These are phyloP conservation scores for Zapus hudsonius DNA, from an alignment of 2,113 vertebrate genomes.

Conservation along the genomic window DNA sequence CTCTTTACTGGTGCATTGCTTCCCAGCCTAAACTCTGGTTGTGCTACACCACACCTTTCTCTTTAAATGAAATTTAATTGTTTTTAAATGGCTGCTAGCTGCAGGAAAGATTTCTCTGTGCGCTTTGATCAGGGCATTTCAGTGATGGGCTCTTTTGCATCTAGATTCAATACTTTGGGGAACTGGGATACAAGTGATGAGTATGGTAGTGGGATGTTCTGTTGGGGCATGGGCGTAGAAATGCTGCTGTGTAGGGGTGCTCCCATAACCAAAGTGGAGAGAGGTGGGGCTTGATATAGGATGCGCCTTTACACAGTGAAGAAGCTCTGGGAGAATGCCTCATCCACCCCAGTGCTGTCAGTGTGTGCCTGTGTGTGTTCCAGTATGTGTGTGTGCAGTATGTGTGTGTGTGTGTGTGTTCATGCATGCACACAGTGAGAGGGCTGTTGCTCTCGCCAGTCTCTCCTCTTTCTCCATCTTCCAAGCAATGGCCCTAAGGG, in stretches of 20 bases:
- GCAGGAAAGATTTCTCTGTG: conserved; percentile 85
- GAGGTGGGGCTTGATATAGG: background rate
- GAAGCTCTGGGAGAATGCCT: background rate
- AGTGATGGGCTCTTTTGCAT: conserved; percentile 75
- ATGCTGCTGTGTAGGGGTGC: background rate
- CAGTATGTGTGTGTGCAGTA: no score
- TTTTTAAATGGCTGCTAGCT: conserved; percentile 95
- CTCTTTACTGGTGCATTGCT: background rate
- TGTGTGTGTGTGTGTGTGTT: background rate
- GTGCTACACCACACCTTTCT: conserved; percentile 88
- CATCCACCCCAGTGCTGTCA: background rate
- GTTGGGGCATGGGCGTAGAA: background rate
- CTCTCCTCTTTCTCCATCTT: background rate
- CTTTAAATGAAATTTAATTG: conserved; percentile 94
- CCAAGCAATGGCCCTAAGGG: background rate
- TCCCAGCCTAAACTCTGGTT: conserved; percentile 84
- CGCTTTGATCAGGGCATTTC: conserved; percentile 84
- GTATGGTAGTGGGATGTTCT: background rate
- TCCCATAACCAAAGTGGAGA: background rate
- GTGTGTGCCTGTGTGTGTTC: no score
- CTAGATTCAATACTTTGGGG: background rate
- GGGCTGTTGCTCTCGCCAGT: background rate
- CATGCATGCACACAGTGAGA: no score
- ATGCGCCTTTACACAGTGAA: background rate
- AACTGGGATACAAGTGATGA: background rate